Evolutionary conservation across 2,797 vertebrate genomes (phyloP), one percentile per base, ranked within the genome.

Genomic region (Phoxinus dragarum): DNA sequence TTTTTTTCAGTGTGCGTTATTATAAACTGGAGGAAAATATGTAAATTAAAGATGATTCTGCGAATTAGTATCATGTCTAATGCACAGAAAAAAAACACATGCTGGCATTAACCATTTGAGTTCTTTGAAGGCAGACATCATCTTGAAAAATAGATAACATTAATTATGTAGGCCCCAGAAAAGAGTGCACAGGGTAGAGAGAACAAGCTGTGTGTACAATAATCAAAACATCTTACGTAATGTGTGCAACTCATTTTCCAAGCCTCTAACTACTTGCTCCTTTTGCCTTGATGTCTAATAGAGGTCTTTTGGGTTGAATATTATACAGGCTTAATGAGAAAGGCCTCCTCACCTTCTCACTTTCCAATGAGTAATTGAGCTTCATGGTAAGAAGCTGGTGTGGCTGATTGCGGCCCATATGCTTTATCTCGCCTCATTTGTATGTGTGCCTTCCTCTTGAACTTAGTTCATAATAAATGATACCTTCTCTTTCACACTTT

Each of bases 271-370:
- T 85, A 71, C 66, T 64, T 76, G 21, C 40, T 84, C 34, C 19
- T 75, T 80, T 42, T 61, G 38, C 83, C 49, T 85, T 80, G 77
- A 80, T 74, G 59, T 85, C 59, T 85, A 85, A 85, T 80, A 85
- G 83, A 85, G 56, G 84, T 74, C 69, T 80, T 85, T 80, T 42
- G 77, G 84, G 56, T 85, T 73, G 54, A 66, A 64, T 73, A 64
- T 85, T 42, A 85, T 85, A 52, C 69, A 66, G 66, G 74, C 17
- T 64, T 81, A 61, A 81, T 81, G 86, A 64, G 72, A 56, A 81
- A 47, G 61, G 40, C 78, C 64, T 56, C 19, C 66, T 75, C 83
- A 84, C 66, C 73, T 79, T n/a, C 38, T 69, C 67, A 10, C 38
- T 74, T 64, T 82, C 47, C 71, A 74, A 80, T 79, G 73, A 66